Evolutionary conservation across 2,113 vertebrate species (phyloP), one percentile per base, ranked within the genome.

Genomic region (Trogon melanurus): DNA sequence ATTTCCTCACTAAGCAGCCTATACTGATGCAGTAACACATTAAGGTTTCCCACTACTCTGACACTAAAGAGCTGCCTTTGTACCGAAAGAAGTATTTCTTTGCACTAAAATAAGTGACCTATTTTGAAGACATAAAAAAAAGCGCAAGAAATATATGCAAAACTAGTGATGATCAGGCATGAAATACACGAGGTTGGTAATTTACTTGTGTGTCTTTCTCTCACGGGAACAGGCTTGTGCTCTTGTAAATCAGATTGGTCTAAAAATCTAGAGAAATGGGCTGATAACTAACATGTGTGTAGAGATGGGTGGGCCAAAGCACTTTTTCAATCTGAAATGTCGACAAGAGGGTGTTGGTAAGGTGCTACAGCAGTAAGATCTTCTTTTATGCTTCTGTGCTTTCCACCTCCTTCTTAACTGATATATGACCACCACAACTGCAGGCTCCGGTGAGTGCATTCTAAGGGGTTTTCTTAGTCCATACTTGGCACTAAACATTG

Each of bases 161-260:
- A 73, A 62, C 4, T 7, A 62, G 14, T 4, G 19, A 44, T 50
- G 29, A 71, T 76, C 19, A 66, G 45, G 22, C 15, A 70, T 5
- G 13, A 93, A 65, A 62, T 36, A 66, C 0, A 2, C 0, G 1
- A 54, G 36, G 11, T 1, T 45, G 17, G 20, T 50, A 30, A 34
- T 7, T 66, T 0, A 41, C 13, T 48, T 56, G 16, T 48, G 14
- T 6, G 27, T n/a, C 29, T 66, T 61, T 60, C 21, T 64, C 17
- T 51, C 8, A 53, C 13, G 26, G 30, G 47, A 25, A 27, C 13
- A 64, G 1, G 2, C 14, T 53, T 61, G n/a, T 51, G 22, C 17
- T 82, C 45, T 54, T 2, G 2, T 64, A 53, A 38, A 75, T 45
- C 29, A 51, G 29, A 57, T 13, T 29, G 22, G 10, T 53, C 15